A percentile compares a stretch with the other conserved stretches of the same genome.
Evolutionary conservation across 2,888 invertebrate genomes (phyloP).

Genomic region (Gymnocheta viridis): DNA sequence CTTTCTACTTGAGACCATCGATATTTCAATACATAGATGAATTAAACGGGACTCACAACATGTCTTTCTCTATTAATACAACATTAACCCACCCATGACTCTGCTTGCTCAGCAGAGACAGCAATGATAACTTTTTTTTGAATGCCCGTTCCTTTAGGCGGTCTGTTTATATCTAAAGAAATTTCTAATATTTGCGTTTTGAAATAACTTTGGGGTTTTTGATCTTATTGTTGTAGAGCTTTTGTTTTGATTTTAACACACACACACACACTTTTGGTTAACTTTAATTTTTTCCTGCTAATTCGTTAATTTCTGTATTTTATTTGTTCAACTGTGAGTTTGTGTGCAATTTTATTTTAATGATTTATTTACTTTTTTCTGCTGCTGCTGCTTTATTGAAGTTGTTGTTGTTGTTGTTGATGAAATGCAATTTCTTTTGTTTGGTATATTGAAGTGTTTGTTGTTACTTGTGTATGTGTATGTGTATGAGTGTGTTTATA

Average conservation of each 20-base stretch:
- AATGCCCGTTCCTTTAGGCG: background rate
- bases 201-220: conserved; percentile 1
- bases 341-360: conserved; percentile 32
- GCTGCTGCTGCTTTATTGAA: background rate
- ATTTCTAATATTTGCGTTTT: conserved; percentile 38
- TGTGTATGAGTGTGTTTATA: conserved; percentile 13
- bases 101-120: too few relatives aligned
- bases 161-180: conserved; percentile 13
- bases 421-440: conserved; percentile 59
- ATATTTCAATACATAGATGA: too few relatives aligned
- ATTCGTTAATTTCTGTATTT: conserved; percentile 14
- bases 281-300: conserved; percentile 1
- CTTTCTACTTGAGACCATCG: too few relatives aligned
- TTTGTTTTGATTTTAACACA: background rate
- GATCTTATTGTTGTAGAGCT: background rate
- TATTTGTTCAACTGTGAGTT: background rate
- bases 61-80: too few relatives aligned
- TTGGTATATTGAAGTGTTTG: conserved; percentile 21
- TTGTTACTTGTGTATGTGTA: background rate
- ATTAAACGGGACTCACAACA: too few relatives aligned
- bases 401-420: conserved; percentile 16
- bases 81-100: too few relatives aligned
- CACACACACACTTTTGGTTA: background rate
- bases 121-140: background rate
- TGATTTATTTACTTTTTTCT: conserved; percentile 47